These are phyloP conservation scores for Adoxophyes honmai DNA, from an alignment of 1,140 invertebrate genomes.

Conservation along the genomic window DNA sequence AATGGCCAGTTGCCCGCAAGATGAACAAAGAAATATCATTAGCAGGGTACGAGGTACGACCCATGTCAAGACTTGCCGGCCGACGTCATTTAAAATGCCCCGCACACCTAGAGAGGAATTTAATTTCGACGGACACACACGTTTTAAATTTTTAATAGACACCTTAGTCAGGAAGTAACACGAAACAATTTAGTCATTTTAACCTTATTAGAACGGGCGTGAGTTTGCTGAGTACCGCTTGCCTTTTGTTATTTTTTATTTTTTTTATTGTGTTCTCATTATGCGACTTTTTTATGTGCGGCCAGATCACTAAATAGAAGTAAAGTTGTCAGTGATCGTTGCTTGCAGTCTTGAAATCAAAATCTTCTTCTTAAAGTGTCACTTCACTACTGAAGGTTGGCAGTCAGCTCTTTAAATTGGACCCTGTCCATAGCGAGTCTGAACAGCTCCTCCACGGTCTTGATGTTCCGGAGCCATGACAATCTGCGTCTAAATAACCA, in stretches of 20 bases:
- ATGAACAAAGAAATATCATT: conserved; percentile 17
- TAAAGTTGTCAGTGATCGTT: too few relatives aligned
- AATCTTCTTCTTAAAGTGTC: too few relatives aligned
- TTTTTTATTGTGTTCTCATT: too few relatives aligned
- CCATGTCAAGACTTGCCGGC: conserved; percentile 17
- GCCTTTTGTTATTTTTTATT: background rate
- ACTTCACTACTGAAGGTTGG: too few relatives aligned
- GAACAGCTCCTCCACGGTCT: too few relatives aligned
- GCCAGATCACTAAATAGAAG: too few relatives aligned
- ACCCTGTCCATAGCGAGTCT: too few relatives aligned
- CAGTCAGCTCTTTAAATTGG: too few relatives aligned
- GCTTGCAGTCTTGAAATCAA: too few relatives aligned
- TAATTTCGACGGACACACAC: conserved; percentile 24
- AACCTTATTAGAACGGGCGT: background rate
- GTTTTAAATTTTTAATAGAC: conserved; percentile 22
- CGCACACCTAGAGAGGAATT: conserved; percentile 22
- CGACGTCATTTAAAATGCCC: conserved; percentile 41
- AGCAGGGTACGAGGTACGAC: conserved; percentile 1
- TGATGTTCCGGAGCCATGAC: too few relatives aligned
- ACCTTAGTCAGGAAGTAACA: background rate
- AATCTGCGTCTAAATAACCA: too few relatives aligned
- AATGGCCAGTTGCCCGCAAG: conserved; percentile 7
- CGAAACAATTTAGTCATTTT: background rate
- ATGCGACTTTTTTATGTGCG: too few relatives aligned
- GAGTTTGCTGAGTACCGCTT: background rate